These are phyloP conservation scores for Siphamia tubifer DNA, from an alignment of 2,113 vertebrate species.

Conservation along the genomic window DNA sequence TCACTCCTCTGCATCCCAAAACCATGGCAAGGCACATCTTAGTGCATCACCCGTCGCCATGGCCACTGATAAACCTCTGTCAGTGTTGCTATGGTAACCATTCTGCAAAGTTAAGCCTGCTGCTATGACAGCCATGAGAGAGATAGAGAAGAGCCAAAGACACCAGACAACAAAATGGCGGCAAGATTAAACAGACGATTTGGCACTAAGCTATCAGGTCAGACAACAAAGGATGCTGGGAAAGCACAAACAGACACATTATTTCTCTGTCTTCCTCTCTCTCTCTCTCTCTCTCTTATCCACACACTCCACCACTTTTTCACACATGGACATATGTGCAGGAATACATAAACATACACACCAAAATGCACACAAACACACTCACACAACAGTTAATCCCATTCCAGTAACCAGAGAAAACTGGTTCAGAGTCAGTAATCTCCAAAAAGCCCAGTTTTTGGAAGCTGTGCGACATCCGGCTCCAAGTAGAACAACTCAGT, in stretches of 20 bases:
- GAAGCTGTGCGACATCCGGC: constrained; percentile 63
- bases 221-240: constrained; percentile 59
- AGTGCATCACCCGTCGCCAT: constrained; percentile 64
- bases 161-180: constrained; percentile 72
- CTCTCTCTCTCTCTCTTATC: neutral
- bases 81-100: constrained; percentile 77
- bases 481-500: constrained; percentile 54
- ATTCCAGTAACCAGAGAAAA: constrained; percentile 78
- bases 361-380: constrained; percentile 11
- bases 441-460: constrained; percentile 76
- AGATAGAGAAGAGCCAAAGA: constrained; percentile 43
- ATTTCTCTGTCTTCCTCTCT: neutral
- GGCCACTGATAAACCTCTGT: constrained; percentile 71
- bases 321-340: constrained; percentile 4
- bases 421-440: constrained; percentile 78
- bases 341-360: neutral
- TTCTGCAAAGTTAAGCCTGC: constrained; percentile 66
- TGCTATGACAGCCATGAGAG: constrained; percentile 59
- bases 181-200: constrained; percentile 70
- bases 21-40: constrained; percentile 47
- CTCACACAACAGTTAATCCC: constrained; percentile 69
- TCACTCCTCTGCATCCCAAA: constrained; percentile 14
- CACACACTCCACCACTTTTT: constrained; percentile 1
- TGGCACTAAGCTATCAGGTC: constrained; percentile 54
- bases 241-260: constrained; percentile 33